Evolutionary conservation across 2,797 vertebrate species (phyloP).

Genomic region (Coracias cyanogaster): DNA sequence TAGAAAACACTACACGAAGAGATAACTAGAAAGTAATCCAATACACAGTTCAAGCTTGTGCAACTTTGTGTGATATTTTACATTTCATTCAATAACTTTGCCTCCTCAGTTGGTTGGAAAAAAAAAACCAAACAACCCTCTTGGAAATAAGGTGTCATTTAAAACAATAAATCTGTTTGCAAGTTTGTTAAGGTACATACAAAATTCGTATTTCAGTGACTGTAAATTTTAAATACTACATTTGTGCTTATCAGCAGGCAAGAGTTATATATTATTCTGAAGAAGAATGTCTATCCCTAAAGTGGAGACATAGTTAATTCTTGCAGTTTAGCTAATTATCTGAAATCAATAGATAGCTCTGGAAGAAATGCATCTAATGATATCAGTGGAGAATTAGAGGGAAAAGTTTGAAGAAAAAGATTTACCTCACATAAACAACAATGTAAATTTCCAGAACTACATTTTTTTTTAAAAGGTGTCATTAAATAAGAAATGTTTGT

Average conservation of each 20-base stretch:
- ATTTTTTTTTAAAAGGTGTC: fast-evolving
- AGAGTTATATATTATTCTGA: neutral
- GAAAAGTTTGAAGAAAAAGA: neutral
- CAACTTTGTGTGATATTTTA: neutral
- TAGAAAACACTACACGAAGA: neutral
- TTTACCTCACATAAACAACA: neutral
- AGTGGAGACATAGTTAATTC: neutral
- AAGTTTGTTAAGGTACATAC: neutral
- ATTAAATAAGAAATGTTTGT: neutral
- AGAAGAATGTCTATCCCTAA: neutral
- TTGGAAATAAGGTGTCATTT: neutral
- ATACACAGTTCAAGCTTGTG: neutral
- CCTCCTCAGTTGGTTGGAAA: fast-evolving
- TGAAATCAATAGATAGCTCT: neutral
- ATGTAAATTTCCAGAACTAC: neutral
- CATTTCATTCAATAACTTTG: neutral
- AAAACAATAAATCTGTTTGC: neutral
- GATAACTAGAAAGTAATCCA: neutral
- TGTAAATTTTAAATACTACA: neutral
- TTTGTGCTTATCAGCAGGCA: neutral
- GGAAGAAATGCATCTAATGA: neutral
- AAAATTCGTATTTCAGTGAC: neutral
- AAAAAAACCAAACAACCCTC: fast-evolving
- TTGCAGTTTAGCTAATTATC: neutral
- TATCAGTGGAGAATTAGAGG: neutral